Evolutionary conservation across 2,888 invertebrate species (phyloP).

Genomic region (Synergus japonicus): DNA sequence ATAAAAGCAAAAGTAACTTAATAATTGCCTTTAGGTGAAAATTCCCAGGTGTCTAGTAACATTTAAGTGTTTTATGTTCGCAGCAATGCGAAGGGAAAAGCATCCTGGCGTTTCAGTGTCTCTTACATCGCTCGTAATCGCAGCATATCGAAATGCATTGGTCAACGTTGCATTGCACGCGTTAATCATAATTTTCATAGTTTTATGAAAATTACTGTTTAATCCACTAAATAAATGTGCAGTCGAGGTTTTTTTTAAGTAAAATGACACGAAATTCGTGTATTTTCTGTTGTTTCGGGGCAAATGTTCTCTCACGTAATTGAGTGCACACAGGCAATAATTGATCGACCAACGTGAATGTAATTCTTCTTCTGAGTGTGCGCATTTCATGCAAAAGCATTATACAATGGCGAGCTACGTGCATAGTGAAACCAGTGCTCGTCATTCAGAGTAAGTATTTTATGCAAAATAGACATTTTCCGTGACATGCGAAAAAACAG

Average conservation of each 20-base stretch:
- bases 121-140: constrained; percentile 43
- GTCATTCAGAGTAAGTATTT: constrained; percentile 78
- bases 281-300: background rate
- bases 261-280: background rate
- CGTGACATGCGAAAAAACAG: background rate
- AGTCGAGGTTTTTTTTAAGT: background rate
- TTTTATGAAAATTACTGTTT: background rate
- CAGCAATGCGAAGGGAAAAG: constrained; percentile 46
- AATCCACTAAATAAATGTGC: background rate
- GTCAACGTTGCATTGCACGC: constrained; percentile 45
- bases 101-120: constrained; percentile 44
- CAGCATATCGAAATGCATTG: constrained; percentile 46
- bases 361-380: constrained; percentile 47
- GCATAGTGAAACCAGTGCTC: constrained; percentile 72
- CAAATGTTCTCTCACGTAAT: constrained; percentile 4
- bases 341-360: constrained; percentile 24
- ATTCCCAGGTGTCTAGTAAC: constrained; percentile 45
- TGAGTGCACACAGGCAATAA: constrained; percentile 26
- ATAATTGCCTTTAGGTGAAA: constrained; percentile 1
- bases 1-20: too few species aligned
- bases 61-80: constrained; percentile 44
- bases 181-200: background rate
- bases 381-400: constrained; percentile 51
- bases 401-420: constrained; percentile 75
- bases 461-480: background rate